Percentiles rank a stretch among this genome's conserved stretches.
phyloP scores from a whole-genome alignment of 2,113 vertebrate genomes.

The Meles meles region DNA sequence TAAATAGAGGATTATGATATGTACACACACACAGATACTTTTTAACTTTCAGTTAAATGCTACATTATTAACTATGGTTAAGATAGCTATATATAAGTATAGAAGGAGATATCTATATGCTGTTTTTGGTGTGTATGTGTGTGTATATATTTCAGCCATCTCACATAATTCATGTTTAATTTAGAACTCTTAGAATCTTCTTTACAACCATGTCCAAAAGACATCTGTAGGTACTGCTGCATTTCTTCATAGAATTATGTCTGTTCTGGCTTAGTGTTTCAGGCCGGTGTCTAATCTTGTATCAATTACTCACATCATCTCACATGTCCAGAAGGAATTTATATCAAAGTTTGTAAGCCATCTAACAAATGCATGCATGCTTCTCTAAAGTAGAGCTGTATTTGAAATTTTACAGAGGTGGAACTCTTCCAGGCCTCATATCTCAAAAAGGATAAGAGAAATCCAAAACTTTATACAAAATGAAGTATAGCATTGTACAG shows the following conservation, averaged over 20 bases:
- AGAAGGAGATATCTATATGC: background rate
- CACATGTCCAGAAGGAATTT: background rate
- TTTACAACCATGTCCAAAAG: background rate
- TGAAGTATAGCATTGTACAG: background rate
- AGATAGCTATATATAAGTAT: background rate
- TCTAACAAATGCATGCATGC: background rate
- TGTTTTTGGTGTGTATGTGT: background rate
- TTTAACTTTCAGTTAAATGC: background rate
- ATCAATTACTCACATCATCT: slow-evolving; percentile 2
- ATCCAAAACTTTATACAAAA: background rate
- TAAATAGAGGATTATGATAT: background rate
- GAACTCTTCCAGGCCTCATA: background rate
- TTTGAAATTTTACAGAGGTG: background rate
- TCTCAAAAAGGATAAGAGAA: background rate
- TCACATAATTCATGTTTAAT: background rate
- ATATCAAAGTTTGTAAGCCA: background rate
- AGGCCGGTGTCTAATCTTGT: background rate
- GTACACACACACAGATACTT: background rate
- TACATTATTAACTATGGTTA: background rate
- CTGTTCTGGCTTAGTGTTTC: background rate
- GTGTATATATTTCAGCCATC: background rate
- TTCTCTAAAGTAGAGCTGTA: background rate
- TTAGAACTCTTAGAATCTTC: background rate
- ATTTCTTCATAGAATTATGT: background rate
- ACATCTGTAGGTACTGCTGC: background rate